Evolutionary conservation across 2,113 vertebrate species (phyloP).

Genomic region (Theropithecus gelada): DNA sequence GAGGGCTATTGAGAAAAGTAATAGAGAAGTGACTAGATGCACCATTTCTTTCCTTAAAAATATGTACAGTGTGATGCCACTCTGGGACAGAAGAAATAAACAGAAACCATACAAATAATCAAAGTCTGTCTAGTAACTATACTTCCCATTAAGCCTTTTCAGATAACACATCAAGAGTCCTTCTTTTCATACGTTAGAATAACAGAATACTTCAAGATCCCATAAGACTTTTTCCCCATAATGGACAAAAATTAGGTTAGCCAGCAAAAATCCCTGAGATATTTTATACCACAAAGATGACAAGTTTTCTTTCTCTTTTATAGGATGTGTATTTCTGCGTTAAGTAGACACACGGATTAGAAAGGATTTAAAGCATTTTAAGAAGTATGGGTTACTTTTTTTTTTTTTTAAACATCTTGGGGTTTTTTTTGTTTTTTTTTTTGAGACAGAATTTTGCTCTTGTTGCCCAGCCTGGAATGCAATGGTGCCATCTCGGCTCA

Average conservation of each 20-base stretch:
- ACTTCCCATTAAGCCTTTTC: not conserved
- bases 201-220: not conserved
- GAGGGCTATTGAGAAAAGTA: not conserved
- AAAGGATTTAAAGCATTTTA: slow-evolving; percentile 7
- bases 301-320: not conserved
- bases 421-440: not conserved
- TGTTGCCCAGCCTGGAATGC: no score
- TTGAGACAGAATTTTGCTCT: no score
- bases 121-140: not conserved
- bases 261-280: not conserved
- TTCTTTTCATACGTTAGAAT: not conserved
- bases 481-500: no score
- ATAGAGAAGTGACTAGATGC: not conserved
- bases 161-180: not conserved
- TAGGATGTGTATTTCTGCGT: not conserved
- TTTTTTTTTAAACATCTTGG: not conserved
- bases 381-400: not conserved
- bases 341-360: not conserved
- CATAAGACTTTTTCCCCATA: not conserved
- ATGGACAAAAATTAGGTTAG: not conserved
- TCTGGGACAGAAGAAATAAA: not conserved
- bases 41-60: not conserved
- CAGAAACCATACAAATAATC: not conserved
- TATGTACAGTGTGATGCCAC: not conserved
- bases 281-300: not conserved